phyloP scores from a whole-genome alignment of 2,113 vertebrate species.

The Callithrix jacchus region DNA sequence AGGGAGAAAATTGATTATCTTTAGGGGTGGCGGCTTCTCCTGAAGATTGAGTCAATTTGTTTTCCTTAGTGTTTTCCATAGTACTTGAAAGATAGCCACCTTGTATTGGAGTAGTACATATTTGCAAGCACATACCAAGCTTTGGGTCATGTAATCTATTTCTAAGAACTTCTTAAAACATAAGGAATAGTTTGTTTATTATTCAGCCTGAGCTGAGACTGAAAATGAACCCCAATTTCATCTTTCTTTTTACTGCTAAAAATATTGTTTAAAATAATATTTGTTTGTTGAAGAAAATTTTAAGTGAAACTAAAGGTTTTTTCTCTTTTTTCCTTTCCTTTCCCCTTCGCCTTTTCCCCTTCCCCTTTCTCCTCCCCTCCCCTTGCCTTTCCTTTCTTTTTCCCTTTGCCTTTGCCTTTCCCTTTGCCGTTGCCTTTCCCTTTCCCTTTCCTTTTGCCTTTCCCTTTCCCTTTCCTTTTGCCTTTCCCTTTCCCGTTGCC shows the following conservation, averaged over 20 bases:
- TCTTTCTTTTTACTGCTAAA: not conserved
- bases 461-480: too few species aligned
- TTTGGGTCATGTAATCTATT: not conserved
- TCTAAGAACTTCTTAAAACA: not conserved
- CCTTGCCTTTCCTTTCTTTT: too few species aligned
- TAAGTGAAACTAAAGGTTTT: not conserved
- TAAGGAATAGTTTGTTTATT: not conserved
- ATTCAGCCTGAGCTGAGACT: not conserved
- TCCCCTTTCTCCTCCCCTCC: too few species aligned
- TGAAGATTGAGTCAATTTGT: rapidly evolving
- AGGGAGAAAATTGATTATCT: not conserved
- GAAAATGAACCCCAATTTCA: not conserved
- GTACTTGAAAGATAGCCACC: not conserved
- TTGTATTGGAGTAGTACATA: not conserved
- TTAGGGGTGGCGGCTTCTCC: not conserved
- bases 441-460: too few species aligned
- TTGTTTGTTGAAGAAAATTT: conserved; percentile 20
- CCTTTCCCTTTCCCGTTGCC: too few species aligned
- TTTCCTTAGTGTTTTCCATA: not conserved
- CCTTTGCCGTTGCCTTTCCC: too few species aligned
- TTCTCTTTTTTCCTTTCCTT: not conserved
- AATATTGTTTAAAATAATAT: not conserved
- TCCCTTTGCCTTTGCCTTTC: too few species aligned
- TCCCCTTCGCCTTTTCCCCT: too few species aligned
- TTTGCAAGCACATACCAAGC: not conserved